Evolutionary conservation across 2,797 vertebrate genomes (phyloP), one percentile per base, ranked within the genome.

Genomic region (Bucorvus abyssinicus): DNA sequence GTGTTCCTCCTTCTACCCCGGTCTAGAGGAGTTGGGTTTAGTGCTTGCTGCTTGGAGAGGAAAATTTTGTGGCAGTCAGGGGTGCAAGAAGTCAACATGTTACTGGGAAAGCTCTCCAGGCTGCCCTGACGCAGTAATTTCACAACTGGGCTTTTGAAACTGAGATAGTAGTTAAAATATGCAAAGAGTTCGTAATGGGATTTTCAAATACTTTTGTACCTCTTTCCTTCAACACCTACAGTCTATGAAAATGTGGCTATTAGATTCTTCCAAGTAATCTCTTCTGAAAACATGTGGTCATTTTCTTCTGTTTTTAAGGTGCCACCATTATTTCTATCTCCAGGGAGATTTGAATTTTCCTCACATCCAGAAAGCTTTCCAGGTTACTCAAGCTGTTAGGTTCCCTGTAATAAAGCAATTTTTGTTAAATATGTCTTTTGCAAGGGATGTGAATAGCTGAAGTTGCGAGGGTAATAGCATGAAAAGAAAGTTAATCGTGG

Each of bases 401-500:
- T 90, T 32, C 36, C 50, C 79, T 69, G 78, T 74, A 82, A 75
- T 69, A 71, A 84, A 95, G 70, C 53, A 83, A 73, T 93, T 80
- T 57, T 75, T 79, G 91, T 53, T 93, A 94, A 96, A 88, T 84
- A 36, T 60, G 87, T 86, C 90, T 96, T 89, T 95, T 94, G 52
- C 65, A 68, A 87, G 60, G 76, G 78, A 34, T 38, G 45, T 71
- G 84, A 92, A 94, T 93, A 90, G 68, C 84, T 95, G 77, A 82
- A 95, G 94, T 91, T 95, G 75, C 60, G 70, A 90, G 94, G 84
- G 87, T 94, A 96, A 96, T 94, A 92, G 40, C 85, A 86, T 55
- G 80, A 76, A 89, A 84, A 92, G 89, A 84, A 96, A 96, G 92
- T 96, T 96, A 93, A 96, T 97, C 97, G 96, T 96, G 96, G 92